phyloP scores from a whole-genome alignment of 1,140 invertebrate species.

The Uloborus diversus region DNA sequence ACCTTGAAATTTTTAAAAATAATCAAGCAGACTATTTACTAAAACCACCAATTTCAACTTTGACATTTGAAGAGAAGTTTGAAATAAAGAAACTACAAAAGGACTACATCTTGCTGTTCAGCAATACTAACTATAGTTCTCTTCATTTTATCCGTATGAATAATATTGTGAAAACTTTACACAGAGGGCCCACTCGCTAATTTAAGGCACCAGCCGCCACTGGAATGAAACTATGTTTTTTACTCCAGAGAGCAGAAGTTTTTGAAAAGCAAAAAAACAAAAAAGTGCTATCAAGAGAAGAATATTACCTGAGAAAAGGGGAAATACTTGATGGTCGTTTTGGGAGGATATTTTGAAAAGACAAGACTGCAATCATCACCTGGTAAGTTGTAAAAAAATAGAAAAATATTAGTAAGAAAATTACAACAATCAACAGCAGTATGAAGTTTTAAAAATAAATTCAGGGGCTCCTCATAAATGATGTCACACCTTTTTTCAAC shows the following conservation, averaged over 20 bases:
- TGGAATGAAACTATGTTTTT: not conserved
- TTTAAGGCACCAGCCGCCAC: not conserved
- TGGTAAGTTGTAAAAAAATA: not conserved
- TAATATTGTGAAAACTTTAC: not conserved
- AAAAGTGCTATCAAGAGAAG: not conserved
- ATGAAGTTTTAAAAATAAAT: no score
- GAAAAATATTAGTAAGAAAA: not conserved
- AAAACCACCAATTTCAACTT: no score
- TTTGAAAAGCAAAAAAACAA: not conserved
- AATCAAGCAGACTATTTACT: no score
- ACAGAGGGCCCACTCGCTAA: not conserved
- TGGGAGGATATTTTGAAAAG: slow-evolving; percentile 46
- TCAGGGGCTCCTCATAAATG: no score
- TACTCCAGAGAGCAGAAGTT: not conserved
- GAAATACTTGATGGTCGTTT: slow-evolving; percentile 27
- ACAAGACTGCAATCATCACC: slow-evolving; percentile 56
- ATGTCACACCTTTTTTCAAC: no score
- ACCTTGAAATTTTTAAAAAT: no score
- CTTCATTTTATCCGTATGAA: no score
- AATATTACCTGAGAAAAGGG: slow-evolving; percentile 35
- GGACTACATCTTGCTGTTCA: no score
- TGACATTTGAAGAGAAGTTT: no score
- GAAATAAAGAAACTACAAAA: no score
- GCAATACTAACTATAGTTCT: no score
- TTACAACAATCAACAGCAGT: not conserved